phyloP scores from a whole-genome alignment of 1,140 invertebrate genomes.

The Ostrea denselamellosa region DNA sequence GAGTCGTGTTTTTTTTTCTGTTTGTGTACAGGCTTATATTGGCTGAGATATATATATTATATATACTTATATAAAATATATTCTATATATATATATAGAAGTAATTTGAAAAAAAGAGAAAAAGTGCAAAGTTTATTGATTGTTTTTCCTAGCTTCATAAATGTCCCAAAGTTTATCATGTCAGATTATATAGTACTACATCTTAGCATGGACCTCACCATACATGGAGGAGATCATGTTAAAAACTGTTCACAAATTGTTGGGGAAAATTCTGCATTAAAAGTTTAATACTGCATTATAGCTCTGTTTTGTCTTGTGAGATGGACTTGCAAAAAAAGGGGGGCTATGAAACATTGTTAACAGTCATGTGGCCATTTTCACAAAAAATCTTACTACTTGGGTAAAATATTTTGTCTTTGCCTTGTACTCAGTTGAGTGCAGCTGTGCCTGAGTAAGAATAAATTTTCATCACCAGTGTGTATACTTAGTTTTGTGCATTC shows the following conservation, averaged over 20 bases:
- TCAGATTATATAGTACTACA: constrained; percentile 26
- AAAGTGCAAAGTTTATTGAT: constrained; percentile 19
- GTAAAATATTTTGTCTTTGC: neutral
- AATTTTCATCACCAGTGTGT: too few relatives aligned
- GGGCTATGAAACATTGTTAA: too few relatives aligned
- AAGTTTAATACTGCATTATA: constrained; percentile 10
- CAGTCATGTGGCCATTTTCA: neutral
- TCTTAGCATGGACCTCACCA: neutral
- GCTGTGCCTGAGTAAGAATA: too few relatives aligned
- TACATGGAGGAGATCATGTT: neutral
- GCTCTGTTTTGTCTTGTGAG: neutral
- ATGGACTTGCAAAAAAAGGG: too few relatives aligned
- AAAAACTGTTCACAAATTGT: constrained; percentile 31
- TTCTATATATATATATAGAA: constrained; percentile 30
- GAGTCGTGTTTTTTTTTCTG: constrained; percentile 18
- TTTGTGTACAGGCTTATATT: constrained; percentile 19
- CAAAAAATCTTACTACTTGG: neutral
- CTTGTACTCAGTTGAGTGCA: neutral
- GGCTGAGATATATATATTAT: constrained; percentile 22
- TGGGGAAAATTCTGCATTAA: constrained; percentile 37
- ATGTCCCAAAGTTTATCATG: constrained; percentile 35
- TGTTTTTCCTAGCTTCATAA: constrained; percentile 33
- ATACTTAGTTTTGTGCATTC: too few relatives aligned
- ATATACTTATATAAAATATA: constrained; percentile 19
- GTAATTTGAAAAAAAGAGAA: neutral